Evolutionary conservation across 2,888 invertebrate species (phyloP).

Genomic region (Creontiades dilutus): DNA sequence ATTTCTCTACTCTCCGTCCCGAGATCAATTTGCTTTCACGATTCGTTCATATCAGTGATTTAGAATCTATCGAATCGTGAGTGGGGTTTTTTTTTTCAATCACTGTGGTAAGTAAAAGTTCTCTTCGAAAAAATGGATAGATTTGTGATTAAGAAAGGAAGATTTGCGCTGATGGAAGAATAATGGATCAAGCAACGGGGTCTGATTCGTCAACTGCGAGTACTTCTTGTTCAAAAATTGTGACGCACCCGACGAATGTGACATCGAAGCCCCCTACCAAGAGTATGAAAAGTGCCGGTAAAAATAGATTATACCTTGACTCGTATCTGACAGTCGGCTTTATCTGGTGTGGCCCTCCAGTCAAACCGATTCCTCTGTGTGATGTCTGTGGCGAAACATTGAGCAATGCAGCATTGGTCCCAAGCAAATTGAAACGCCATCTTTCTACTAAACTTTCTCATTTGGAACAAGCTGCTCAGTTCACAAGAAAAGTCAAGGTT

Average conservation of each 20-base stretch:
- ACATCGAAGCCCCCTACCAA: background rate
- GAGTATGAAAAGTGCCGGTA: background rate
- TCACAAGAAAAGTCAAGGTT: background rate
- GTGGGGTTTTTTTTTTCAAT: slow-evolving; percentile 11
- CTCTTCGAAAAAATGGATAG: slow-evolving; percentile 24
- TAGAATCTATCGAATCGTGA: background rate
- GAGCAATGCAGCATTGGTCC: slow-evolving; percentile 33
- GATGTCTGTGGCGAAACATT: slow-evolving; percentile 42
- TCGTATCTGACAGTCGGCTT: slow-evolving; percentile 9
- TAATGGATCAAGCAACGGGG: slow-evolving; percentile 8
- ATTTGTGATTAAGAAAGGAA: slow-evolving; percentile 25
- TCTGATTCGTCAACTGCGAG: slow-evolving; percentile 8
- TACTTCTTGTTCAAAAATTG: slow-evolving; percentile 7
- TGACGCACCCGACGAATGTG: slow-evolving; percentile 1
- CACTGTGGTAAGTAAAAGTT: slow-evolving; percentile 7
- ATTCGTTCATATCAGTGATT: slow-evolving; percentile 25
- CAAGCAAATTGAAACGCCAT: slow-evolving; percentile 3
- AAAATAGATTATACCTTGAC: slow-evolving; percentile 16
- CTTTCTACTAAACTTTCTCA: slow-evolving; percentile 22
- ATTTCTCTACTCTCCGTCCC: too few relatives aligned
- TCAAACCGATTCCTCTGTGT: slow-evolving; percentile 20
- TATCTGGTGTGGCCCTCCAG: background rate
- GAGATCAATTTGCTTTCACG: slow-evolving; percentile 12
- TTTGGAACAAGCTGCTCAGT: slow-evolving; percentile 50
- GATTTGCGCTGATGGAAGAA: slow-evolving; percentile 25